These are phyloP conservation scores for Maniola hyperantus DNA, from an alignment of 2,888 invertebrate genomes.

Conservation along the genomic window DNA sequence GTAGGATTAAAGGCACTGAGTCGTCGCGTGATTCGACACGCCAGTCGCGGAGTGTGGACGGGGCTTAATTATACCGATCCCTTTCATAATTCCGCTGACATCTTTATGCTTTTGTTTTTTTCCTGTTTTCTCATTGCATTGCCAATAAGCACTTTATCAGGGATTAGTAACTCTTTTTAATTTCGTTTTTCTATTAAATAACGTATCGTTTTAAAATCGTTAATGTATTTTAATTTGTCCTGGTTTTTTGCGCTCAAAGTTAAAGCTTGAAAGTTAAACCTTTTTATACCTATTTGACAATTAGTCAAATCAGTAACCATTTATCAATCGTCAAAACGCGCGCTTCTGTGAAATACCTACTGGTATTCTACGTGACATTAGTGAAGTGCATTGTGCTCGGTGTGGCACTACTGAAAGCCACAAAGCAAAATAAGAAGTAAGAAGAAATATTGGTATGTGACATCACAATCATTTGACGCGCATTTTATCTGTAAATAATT, in stretches of 20 bases:
- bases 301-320: too few species aligned
- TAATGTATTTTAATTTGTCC: not conserved
- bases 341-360: too few species aligned
- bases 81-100: conserved; percentile 40
- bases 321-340: too few species aligned
- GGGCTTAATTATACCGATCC: conserved; percentile 54
- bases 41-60: conserved; percentile 48
- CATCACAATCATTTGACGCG: too few species aligned
- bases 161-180: not conserved
- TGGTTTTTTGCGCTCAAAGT: not conserved
- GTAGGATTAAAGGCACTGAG: conserved; percentile 24
- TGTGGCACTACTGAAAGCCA: too few species aligned
- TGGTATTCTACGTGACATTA: too few species aligned
- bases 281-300: too few species aligned
- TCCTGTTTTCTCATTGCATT: not conserved
- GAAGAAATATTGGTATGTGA: too few species aligned
- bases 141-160: conserved; percentile 3
- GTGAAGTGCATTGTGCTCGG: too few species aligned
- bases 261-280: too few species aligned
- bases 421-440: too few species aligned
- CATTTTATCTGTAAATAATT: too few species aligned
- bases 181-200: not conserved
- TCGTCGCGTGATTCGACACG: conserved; percentile 44
- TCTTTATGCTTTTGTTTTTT: conserved; percentile 10
- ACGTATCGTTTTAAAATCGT: not conserved